Evolutionary conservation across 1,140 invertebrate genomes (phyloP).

Genomic region (Steinernema khuongi): DNA sequence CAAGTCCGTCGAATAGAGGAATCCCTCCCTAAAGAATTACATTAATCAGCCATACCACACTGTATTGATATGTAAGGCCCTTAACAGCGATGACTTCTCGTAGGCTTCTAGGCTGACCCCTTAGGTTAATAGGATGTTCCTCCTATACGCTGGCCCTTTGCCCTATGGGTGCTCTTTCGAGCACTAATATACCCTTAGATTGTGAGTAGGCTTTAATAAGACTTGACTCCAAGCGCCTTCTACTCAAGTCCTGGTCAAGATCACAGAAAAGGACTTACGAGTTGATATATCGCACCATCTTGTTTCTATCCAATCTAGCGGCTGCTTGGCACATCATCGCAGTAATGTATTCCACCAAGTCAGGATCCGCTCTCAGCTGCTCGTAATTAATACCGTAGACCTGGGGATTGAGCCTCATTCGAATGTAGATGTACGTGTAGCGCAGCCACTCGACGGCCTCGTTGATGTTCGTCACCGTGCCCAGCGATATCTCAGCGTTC

Average conservation of each 20-base stretch:
- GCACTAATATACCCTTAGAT: too few species aligned
- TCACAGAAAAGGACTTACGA: constrained; percentile 21
- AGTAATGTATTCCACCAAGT: constrained; percentile 69
- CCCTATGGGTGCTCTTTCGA: too few species aligned
- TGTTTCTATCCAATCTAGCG: constrained; percentile 77
- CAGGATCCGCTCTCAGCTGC: constrained; percentile 71
- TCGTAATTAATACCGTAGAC: constrained; percentile 77
- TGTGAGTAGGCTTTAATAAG: too few species aligned
- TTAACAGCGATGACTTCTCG: too few species aligned
- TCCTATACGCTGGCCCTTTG: too few species aligned
- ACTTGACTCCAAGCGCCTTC: too few species aligned
- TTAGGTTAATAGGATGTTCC: too few species aligned
- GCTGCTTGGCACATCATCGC: constrained; percentile 76
- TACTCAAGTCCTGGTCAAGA: too few species aligned
- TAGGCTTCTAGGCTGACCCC: too few species aligned
- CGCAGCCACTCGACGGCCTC: constrained; percentile 96
- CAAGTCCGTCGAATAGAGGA: constrained; percentile 71
- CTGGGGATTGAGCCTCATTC: constrained; percentile 86
- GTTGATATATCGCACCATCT: constrained; percentile 86
- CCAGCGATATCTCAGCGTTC: constrained; percentile 81
- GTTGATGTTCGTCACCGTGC: constrained; percentile 86
- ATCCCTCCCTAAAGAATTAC: constrained; percentile 54
- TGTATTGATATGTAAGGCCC: not conserved
- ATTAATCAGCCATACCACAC: constrained; percentile 70
- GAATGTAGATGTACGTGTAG: constrained; percentile 89